Percentiles rank a stretch among this genome's conserved stretches.
phyloP scores from a whole-genome alignment of 2,113 vertebrate genomes.

The Apistogramma diplotaenia region DNA sequence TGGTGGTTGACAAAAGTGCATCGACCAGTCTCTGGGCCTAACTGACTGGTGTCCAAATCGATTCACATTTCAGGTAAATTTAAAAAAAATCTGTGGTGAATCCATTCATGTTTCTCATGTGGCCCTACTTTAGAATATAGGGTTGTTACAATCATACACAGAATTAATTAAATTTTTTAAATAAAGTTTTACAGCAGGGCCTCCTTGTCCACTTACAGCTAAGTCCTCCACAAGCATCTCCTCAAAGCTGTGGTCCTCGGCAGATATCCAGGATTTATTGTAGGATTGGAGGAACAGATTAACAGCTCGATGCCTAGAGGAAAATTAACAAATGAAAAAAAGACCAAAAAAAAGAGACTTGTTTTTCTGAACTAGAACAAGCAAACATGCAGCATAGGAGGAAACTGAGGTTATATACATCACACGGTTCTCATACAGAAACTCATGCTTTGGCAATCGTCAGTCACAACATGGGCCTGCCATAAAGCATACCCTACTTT shows the following conservation, averaged over 20 bases:
- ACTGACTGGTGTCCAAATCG: background rate
- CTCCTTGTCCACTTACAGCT: slow-evolving; percentile 78
- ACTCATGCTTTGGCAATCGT: background rate
- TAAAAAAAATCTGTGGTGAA: background rate
- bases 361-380: background rate
- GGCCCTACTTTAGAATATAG: background rate
- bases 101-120: background rate
- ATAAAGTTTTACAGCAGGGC: background rate
- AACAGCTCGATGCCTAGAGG: slow-evolving; percentile 86
- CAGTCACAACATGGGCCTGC: background rate
- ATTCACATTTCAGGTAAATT: background rate
- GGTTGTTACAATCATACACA: background rate
- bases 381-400: background rate
- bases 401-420: too few species aligned
- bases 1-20: background rate
- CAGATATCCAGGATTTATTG: slow-evolving; percentile 91
- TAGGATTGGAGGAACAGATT: slow-evolving; percentile 96
- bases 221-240: slow-evolving; percentile 93
- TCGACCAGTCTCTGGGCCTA: background rate
- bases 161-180: background rate
- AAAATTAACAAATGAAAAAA: too few species aligned
- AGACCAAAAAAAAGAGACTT: background rate
- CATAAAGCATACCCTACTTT: background rate
- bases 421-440: background rate
- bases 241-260: slow-evolving; percentile 87